phyloP scores from a whole-genome alignment of 2,797 vertebrate species.

The Pangasius djambal region DNA sequence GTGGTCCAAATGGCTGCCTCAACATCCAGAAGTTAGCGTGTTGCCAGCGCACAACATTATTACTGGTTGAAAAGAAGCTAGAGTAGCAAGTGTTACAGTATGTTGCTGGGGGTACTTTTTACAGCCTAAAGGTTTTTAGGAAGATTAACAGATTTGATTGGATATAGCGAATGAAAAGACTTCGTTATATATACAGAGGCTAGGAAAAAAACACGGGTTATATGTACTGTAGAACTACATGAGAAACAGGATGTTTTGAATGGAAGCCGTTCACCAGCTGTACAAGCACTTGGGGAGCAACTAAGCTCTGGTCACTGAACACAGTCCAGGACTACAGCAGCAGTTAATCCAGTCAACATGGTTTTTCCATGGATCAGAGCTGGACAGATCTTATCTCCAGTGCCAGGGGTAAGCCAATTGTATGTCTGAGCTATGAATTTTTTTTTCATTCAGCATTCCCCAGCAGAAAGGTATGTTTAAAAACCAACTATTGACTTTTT shows the following conservation, averaged over 20 bases:
- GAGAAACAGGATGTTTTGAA: conserved; percentile 16
- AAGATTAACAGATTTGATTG: neutral
- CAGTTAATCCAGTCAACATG: neutral
- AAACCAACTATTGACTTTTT: neutral
- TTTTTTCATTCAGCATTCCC: neutral
- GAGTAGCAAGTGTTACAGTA: neutral
- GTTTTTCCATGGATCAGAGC: neutral
- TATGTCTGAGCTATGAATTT: neutral
- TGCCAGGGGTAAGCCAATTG: neutral
- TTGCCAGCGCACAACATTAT: neutral
- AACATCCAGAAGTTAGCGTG: neutral
- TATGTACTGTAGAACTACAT: neutral
- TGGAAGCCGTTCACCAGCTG: neutral
- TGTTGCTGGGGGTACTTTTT: neutral
- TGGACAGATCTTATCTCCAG: neutral
- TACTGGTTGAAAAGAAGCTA: neutral
- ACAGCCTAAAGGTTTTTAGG: neutral
- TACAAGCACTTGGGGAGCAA: conserved; percentile 2
- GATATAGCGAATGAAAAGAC: neutral
- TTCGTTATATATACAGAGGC: neutral
- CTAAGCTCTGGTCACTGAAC: conserved; percentile 7
- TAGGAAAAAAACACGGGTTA: neutral
- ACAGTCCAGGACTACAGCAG: neutral
- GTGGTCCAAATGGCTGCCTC: neutral
- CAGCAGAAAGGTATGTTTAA: neutral